Conservation (phyloP, 2,888 invertebrate species). For the Acrobasis repandana region DNA sequence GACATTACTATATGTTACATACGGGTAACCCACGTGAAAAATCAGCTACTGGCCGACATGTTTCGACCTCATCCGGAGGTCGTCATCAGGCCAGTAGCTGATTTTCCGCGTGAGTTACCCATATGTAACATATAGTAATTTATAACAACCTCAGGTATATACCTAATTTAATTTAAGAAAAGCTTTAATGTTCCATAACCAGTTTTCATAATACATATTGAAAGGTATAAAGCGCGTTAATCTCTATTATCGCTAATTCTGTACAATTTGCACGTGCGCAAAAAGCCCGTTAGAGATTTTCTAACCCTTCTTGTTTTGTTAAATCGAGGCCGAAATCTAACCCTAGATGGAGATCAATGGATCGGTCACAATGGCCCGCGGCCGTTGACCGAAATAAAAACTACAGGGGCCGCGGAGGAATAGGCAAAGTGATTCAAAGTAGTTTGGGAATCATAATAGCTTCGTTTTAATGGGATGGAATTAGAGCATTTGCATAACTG, state of each 20-base stretch:
- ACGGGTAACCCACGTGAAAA: too few relatives aligned
- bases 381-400: conserved; percentile 79
- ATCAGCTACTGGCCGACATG: too few relatives aligned
- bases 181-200: conserved; percentile 36
- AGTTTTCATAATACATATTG: conserved; percentile 30
- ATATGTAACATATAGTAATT: too few relatives aligned
- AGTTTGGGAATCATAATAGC: conserved; percentile 24
- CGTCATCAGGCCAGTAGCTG: too few relatives aligned
- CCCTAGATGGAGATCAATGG: conserved; percentile 75
- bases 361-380: conserved; percentile 62
- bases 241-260: conserved; percentile 23
- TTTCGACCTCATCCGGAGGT: too few relatives aligned
- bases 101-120: too few relatives aligned
- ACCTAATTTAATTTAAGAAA: conserved; percentile 30
- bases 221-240: conserved; percentile 24
- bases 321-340: conserved; percentile 48
- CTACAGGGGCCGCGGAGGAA: conserved; percentile 59
- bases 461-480: conserved; percentile 31
- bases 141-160: too few relatives aligned
- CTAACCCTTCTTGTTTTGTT: conserved; percentile 19
- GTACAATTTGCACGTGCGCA: conserved; percentile 35
- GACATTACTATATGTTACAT: too few relatives aligned
- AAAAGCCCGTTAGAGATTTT: conserved; percentile 22
- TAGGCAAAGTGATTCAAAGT: conserved; percentile 62
- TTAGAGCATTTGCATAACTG: conserved; percentile 22